phyloP scores from a whole-genome alignment of 2,888 invertebrate species.

The Panzeria rudis region DNA sequence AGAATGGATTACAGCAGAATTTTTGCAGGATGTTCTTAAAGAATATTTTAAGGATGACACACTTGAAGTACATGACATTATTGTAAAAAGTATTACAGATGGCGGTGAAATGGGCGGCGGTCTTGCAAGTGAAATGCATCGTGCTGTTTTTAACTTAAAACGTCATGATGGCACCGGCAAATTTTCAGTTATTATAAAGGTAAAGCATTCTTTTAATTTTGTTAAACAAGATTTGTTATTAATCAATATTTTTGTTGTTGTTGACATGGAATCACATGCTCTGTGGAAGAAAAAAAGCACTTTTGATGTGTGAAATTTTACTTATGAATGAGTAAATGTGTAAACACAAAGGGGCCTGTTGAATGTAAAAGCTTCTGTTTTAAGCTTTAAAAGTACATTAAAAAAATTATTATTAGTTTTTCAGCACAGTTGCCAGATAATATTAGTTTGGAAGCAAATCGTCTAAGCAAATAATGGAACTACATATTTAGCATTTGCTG shows the following conservation, averaged over 20 bases:
- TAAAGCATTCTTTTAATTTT: constrained; percentile 46
- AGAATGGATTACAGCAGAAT: constrained; percentile 81
- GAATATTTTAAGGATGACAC: constrained; percentile 82
- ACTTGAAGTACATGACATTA: constrained; percentile 77
- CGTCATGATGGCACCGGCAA: constrained; percentile 78
- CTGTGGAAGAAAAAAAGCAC: constrained; percentile 8
- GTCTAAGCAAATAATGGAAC: no score
- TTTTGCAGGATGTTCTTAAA: constrained; percentile 81
- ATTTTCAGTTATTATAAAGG: constrained; percentile 82
- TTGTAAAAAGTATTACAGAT: constrained; percentile 77
- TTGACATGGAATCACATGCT: constrained; percentile 45
- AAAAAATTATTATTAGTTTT: no score
- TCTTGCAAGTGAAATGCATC: constrained; percentile 83
- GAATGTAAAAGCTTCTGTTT: constrained; percentile 18
- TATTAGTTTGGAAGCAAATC: no score
- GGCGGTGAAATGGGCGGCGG: constrained; percentile 77
- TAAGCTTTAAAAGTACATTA: no score
- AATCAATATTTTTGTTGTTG: constrained; percentile 52
- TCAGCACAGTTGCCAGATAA: no score
- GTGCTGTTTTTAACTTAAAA: constrained; percentile 80
- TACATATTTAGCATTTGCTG: no score
- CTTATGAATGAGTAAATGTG: background rate
- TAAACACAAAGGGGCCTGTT: background rate
- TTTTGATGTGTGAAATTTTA: constrained; percentile 5
- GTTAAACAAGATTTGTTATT: constrained; percentile 5